These are phyloP conservation scores for Melinopterus prodromus DNA, from an alignment of 2,888 invertebrate genomes.

Conservation along the genomic window DNA sequence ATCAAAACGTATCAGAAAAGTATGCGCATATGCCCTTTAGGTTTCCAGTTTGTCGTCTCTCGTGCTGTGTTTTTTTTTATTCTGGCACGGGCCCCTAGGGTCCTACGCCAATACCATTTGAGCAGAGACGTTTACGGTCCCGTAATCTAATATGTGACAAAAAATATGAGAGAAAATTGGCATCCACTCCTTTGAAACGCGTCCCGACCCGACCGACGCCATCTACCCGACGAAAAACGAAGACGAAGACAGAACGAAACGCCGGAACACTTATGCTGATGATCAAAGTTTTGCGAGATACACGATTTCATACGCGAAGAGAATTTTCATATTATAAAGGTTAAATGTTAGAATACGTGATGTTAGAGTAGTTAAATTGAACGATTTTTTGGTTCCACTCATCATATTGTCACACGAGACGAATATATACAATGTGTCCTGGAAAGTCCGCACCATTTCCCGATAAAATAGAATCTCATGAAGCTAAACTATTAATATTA, in stretches of 20 bases:
- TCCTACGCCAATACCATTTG: not conserved
- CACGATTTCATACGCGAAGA: no score
- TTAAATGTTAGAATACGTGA: no score
- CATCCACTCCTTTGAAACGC: slow-evolving; percentile 33
- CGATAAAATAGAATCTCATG: no score
- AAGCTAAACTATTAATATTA: no score
- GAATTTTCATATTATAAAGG: no score
- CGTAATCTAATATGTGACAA: slow-evolving; percentile 36
- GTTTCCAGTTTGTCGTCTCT: not conserved
- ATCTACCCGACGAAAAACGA: not conserved
- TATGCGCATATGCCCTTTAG: not conserved
- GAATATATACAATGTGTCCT: no score
- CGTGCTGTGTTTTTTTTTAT: not conserved
- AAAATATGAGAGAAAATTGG: slow-evolving; percentile 37
- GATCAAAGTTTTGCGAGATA: not conserved
- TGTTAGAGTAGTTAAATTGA: no score
- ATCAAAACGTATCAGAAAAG: not conserved
- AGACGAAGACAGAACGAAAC: not conserved
- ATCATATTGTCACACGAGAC: no score
- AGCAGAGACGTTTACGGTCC: slow-evolving; percentile 33
- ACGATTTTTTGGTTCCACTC: no score
- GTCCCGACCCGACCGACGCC: slow-evolving; percentile 22
- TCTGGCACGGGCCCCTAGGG: not conserved
- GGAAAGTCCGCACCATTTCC: no score
- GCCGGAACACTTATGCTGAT: not conserved